Evolutionary conservation across 2,113 vertebrate species (phyloP).

Genomic region (Hypanus sabinus): DNA sequence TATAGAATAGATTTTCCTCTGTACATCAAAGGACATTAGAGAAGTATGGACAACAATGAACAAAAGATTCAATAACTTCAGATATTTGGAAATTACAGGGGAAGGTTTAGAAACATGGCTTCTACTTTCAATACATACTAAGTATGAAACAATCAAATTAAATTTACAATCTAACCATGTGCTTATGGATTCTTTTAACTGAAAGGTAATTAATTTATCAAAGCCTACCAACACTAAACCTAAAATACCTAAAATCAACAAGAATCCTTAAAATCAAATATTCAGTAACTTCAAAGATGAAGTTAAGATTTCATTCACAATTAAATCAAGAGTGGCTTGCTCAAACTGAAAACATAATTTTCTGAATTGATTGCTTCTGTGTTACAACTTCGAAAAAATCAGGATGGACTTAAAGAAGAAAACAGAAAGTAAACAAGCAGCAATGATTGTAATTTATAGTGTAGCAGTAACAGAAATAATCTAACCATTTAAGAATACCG

Average conservation of each 20-base stretch:
- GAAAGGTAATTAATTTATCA: background rate
- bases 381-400: background rate
- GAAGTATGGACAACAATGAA: background rate
- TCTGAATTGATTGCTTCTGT: background rate
- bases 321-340: background rate
- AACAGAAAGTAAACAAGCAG: background rate
- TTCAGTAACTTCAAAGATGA: background rate
- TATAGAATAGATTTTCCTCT: background rate
- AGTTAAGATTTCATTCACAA: background rate
- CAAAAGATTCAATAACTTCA: background rate
- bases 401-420: background rate
- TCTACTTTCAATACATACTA: background rate
- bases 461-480: slow-evolving; percentile 32
- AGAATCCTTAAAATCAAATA: background rate
- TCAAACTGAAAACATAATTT: background rate
- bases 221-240: background rate
- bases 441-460: background rate
- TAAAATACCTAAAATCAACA: background rate
- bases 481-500: slow-evolving; percentile 61
- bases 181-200: background rate
- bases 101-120: background rate
- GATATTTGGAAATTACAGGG: background rate
- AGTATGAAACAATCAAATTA: background rate
- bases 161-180: background rate
- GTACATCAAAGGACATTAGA: background rate